Evolutionary conservation across 2,113 vertebrate species (phyloP), one percentile per base, ranked within the genome.

Genomic region (Pyrgilauda ruficollis): DNA sequence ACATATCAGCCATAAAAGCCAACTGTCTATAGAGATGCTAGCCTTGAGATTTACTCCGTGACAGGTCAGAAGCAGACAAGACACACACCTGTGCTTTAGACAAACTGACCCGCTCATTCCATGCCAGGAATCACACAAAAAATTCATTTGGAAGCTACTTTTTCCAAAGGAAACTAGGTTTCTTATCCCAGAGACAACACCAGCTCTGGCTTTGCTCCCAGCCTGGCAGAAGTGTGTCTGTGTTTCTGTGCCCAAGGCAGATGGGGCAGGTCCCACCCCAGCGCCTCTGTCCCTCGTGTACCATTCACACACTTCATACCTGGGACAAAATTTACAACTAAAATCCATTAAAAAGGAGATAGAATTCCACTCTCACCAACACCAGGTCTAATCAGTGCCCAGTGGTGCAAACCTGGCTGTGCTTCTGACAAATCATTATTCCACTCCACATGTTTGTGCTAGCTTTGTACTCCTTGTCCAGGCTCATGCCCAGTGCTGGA

Each of bases 371-470:
- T 33, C 31, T 47, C 63, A 62, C 0, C 3, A 79, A 37, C 17
- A 44, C 9, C 3, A 1, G 31, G 49, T 53, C 18, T 66, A 9
- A 62, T 22, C 49, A 41, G 35, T 35, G 35, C 46, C 78, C 72
- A 56, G 8, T 1, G 0, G n/a, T 21, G 68, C 49, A 46, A 79
- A 90, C 19, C 43, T n/a, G 43, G 55, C 3, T 46, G 67, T 23
- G 6, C 30, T 88, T 80, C 94, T 86, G 59, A 84, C 83, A 94
- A 74, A 81, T 70, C 39, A 70, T 70, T 58, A 52, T 52, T 81
- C 72, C 53, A 31, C 63, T 33, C 59, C 27, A 33, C 46, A 2
- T 35, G 70, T 69, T 88, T 58, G 81, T 5, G 23, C 46, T 46
- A 83, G 53, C 72, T 81, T 81, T 67, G 68, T 78, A 39, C 52